Base-by-base conservation (phyloP, 1,140 invertebrate species). In the Panulirus ornatus region DNA sequence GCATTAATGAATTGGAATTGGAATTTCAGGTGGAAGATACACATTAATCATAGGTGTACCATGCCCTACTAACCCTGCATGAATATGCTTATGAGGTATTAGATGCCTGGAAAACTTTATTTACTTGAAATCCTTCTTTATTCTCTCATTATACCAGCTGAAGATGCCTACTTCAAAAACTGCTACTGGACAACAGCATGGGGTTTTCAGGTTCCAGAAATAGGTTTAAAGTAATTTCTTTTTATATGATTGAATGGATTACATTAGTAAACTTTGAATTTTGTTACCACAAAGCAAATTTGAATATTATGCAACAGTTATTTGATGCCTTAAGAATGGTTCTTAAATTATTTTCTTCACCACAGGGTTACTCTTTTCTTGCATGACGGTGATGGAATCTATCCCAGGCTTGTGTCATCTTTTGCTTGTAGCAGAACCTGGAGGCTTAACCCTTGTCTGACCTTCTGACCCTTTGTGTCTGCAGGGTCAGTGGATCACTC, bases 401-500 rank as follows among this genome's bases (percentile, higher is more conserved):
- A 66, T 76, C 38, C 54, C 27, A 66, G 58, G 75, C 85, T 78
- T 79, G 19, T 22, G 70, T 86, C 78, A 36, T 73, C 40, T 47
- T 30, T 66, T 66, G 58, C 58, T 66, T 66, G 8, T 22, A 30
- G n/a, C 58, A 9, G 58, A 30, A 66, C 16, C 8, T 27, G 3
- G 11, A 66, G 8, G 22, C 30, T 30, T 30, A 8, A 30, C 30
- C 5, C 30, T 11, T 8, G 58, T 66, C 58, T 66, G 58, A 66
- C 58, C 58, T 30, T 51, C 40, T 84, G 63, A 73, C 58, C 71
- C 71, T 44, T 84, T 84, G 54, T 84, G 27, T 22, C 81, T 89
- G 66, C 88, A 89, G 88, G 88, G 51, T 73, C 88, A 2, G 88
- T 89, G 79, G 88, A 89, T 89, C 88, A 89, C 44, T 89, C 88